Percentiles rank a stretch among this genome's conserved stretches.
These are phyloP conservation scores for Temnopleurus reevesii DNA, from an alignment of 53 echinoderm and acorn worm genomes.

Conservation along the genomic window DNA sequence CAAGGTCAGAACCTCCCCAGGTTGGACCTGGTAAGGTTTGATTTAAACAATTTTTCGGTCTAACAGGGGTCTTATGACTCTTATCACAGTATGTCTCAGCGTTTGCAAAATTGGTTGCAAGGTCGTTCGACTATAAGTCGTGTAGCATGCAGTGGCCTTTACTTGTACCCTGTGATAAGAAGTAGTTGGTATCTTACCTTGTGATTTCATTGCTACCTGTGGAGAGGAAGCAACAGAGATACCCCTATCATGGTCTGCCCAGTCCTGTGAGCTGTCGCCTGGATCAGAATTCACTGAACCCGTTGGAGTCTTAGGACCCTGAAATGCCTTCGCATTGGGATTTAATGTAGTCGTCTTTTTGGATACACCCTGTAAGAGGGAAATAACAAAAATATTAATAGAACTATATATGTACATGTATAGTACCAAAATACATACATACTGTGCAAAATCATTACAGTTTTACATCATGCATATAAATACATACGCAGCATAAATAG, in stretches of 20 bases:
- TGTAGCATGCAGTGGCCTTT: no score
- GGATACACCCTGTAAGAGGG: conserved; percentile 70
- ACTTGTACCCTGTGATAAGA: no score
- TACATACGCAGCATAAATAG: background rate
- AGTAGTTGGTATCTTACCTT: conserved; percentile 67
- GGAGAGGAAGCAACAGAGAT: conserved; percentile 89
- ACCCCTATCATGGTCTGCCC: conserved; percentile 93
- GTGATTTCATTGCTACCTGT: conserved; percentile 97
- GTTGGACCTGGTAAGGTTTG: no score
- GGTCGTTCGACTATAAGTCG: no score
- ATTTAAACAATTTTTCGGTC: no score
- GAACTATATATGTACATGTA: no score
- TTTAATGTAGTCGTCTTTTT: conserved; percentile 96
- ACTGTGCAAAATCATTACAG: no score
- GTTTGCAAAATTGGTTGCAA: no score
- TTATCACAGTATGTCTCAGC: no score
- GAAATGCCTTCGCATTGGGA: conserved; percentile 99
- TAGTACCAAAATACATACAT: no score
- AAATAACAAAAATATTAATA: background rate
- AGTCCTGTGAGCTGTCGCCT: conserved; percentile 79
- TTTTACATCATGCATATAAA: background rate
- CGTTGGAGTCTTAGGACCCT: conserved; percentile 86
- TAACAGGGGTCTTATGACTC: no score
- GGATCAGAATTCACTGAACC: conserved; percentile 85
- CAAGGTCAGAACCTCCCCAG: no score